Base-by-base conservation (phyloP, 1,140 invertebrate genomes). In the Caerostris extrusa region DNA sequence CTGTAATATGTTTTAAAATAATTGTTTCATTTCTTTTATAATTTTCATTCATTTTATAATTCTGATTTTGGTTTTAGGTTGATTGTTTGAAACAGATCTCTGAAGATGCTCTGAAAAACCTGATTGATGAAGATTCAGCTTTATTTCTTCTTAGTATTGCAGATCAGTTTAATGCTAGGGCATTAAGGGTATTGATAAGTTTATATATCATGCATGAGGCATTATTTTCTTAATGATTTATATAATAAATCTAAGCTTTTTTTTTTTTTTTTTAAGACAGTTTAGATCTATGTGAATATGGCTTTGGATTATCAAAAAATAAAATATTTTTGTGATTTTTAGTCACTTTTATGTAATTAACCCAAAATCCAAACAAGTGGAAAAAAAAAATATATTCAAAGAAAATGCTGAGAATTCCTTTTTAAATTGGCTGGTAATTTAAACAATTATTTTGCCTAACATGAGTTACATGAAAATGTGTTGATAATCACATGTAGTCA, bases 121-220 rank as follows among this genome's bases (percentile, higher is more conserved):
- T 97, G 94, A 96, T 97, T 71, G 97, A 97, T 95, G 96, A 97
- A 89, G 97, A 97, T 71, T 97, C 97, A 0, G 97, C 97, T 3
- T 96, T 97, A 69, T 97, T 97, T 95, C 96, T 97, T 6, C 95
- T 97, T 55, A 97, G 97, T 90, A 96, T 97, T 94, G 97, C 97
- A 7, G 97, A 97, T 96, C 97, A 97, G 94, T 97, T 97, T 94
- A 97, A 97, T 95, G 97, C 97, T 56, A 96, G 96, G 85, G 95
- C 96, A 8, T 95, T 97, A 57, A 97, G 96, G 96, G 97, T 97
- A 95, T 96, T 95, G 96, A 34, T 12, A 77, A 64, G 17, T 64
- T 64, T 64, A 10, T 64, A 14, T 64, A 17, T 64, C 17, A 86
- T 81, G 34, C 7, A 7, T 87, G 88, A 12, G 34, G 34, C 34